Evolutionary conservation across 2,113 vertebrate genomes (phyloP).

Genomic region (Felis catus): DNA sequence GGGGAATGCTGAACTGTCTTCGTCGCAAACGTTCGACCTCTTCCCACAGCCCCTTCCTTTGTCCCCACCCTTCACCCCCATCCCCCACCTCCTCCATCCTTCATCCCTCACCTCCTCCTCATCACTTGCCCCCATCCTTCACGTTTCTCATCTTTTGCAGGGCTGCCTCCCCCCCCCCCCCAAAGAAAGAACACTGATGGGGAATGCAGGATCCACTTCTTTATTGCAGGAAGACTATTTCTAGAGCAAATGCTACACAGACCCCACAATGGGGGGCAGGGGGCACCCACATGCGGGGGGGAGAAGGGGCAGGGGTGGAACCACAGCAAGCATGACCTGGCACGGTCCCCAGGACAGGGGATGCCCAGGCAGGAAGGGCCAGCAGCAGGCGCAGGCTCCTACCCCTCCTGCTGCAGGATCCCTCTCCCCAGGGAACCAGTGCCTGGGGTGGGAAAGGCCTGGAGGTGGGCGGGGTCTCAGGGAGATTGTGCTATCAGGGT

Average conservation of each 20-base stretch:
- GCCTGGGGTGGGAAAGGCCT: neutral
- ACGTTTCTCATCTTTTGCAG: neutral
- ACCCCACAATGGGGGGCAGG: slow-evolving; percentile 7
- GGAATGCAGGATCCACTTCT: slow-evolving; percentile 47
- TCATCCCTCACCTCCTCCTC: neutral
- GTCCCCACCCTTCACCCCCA: too few relatives aligned
- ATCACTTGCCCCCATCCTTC: neutral
- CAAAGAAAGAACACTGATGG: neutral
- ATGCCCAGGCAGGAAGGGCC: neutral
- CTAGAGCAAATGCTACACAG: slow-evolving; percentile 62
- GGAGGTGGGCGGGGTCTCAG: neutral
- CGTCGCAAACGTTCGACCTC: neutral
- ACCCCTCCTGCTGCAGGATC: neutral
- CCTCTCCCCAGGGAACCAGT: neutral
- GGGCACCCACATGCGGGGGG: slow-evolving; percentile 73
- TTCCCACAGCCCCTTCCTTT: neutral
- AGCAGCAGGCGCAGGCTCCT: neutral
- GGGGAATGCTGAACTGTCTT: neutral
- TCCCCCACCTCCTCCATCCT: too few relatives aligned
- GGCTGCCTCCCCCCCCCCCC: neutral
- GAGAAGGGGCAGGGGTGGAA: neutral
- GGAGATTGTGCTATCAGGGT: slow-evolving; percentile 81
- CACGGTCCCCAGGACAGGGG: slow-evolving; percentile 59
- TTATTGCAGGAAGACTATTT: slow-evolving; percentile 79
- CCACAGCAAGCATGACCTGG: slow-evolving; percentile 58